Percentiles rank a stretch among this genome's conserved stretches.
Evolutionary conservation across 2,888 invertebrate genomes (phyloP).

Genomic region (Antheraea assamensis): DNA sequence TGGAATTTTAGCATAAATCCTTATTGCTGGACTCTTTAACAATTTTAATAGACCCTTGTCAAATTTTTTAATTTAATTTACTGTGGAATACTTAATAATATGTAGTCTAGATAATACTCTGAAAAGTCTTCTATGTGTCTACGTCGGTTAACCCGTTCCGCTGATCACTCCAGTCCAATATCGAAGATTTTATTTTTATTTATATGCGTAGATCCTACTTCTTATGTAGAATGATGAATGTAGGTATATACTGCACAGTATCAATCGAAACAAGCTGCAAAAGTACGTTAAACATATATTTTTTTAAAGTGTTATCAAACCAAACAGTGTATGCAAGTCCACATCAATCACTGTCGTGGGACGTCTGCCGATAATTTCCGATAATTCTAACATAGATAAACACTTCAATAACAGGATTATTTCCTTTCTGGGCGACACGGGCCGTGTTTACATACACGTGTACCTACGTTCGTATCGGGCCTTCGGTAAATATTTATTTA

Average conservation of each 20-base stretch:
- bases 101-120: too few relatives aligned
- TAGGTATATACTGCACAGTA: not conserved
- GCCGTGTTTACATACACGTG: conserved; percentile 21
- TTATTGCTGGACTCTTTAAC: too few relatives aligned
- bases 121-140: too few relatives aligned
- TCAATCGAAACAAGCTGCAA: conserved; percentile 8
- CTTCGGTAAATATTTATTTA: not conserved
- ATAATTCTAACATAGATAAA: conserved; percentile 5
- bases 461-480: not conserved
- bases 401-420: conserved; percentile 22
- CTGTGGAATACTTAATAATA: too few relatives aligned
- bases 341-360: conserved; percentile 19
- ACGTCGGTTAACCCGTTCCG: too few relatives aligned
- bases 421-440: conserved; percentile 17
- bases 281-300: conserved; percentile 4
- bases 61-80: too few relatives aligned
- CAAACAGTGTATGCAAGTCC: not conserved
- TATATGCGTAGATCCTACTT: too few relatives aligned
- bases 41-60: too few relatives aligned
- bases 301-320: not conserved
- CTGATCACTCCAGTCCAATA: too few relatives aligned
- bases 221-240: not conserved
- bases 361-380: conserved; percentile 12
- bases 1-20: too few relatives aligned
- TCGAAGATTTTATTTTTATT: too few relatives aligned